phyloP scores from a whole-genome alignment of 2,888 invertebrate genomes.

The Alloscopus bannaensis region DNA sequence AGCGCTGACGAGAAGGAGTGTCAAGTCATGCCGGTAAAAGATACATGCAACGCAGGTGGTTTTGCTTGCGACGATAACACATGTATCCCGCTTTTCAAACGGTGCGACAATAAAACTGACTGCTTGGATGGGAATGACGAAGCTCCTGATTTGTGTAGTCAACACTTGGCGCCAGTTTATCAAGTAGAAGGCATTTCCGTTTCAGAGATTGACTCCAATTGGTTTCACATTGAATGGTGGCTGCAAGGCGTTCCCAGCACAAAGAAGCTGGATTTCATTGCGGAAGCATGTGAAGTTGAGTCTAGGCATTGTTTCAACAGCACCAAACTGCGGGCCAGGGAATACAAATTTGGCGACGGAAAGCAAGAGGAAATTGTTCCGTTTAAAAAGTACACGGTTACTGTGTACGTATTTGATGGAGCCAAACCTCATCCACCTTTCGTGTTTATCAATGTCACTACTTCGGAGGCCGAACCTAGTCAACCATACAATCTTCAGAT shows the following conservation, averaged over 20 bases:
- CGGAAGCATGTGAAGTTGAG: conserved; percentile 76
- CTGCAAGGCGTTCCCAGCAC: conserved; percentile 74
- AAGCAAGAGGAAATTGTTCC: conserved; percentile 78
- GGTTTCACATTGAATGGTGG: conserved; percentile 68
- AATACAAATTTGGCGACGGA: conserved; percentile 73
- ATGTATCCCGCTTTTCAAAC: conserved; percentile 80
- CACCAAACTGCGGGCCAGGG: conserved; percentile 78
- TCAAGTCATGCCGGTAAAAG: conserved; percentile 46
- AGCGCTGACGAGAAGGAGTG: conserved; percentile 79
- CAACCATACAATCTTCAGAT: conserved; percentile 83
- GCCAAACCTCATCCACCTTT: conserved; percentile 79
- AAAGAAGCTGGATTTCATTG: conserved; percentile 80
- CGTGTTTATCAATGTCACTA: conserved; percentile 80
- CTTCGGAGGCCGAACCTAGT: conserved; percentile 84
- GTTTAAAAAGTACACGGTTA: conserved; percentile 86
- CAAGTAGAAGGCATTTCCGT: conserved; percentile 73
- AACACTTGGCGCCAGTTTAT: conserved; percentile 74
- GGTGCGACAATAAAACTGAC: conserved; percentile 83
- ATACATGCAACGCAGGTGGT: conserved; percentile 77
- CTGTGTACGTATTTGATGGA: conserved; percentile 83
- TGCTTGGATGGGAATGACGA: conserved; percentile 88
- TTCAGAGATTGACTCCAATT: conserved; percentile 9
- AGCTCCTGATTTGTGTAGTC: conserved; percentile 78
- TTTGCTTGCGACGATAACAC: conserved; percentile 80
- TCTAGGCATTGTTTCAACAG: conserved; percentile 77